Evolutionary conservation across 2,888 invertebrate genomes (phyloP), one percentile per base, ranked within the genome.

Genomic region (Harpalus rufipes): DNA sequence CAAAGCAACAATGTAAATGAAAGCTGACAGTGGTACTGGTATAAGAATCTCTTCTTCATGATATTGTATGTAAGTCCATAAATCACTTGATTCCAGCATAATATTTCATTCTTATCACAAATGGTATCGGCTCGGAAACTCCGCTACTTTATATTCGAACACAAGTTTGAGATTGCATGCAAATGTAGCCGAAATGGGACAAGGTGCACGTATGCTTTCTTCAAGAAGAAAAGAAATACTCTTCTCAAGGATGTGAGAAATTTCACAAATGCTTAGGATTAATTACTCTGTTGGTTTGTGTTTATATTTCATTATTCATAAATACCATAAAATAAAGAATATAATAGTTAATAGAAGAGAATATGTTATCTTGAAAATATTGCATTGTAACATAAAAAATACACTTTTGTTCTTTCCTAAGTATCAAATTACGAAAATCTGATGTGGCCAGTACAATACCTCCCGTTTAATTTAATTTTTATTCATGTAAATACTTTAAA

Each of bases 61-160:
- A 68, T 68, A 41, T 68, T 41, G 32, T 68, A 7, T 63, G 68
- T 41, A 68, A 68, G 68, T 68, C 68, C 68, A 68, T 68, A 68
- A 68, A 68, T 68, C 68, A 68, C 68, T 68, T 5, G 68, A 68
- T 68, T 68, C 16, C 41, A 68, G 68, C 39, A 68, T 68, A 68
- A 68, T 68, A 68, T 68, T 68, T 68, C 68, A 74, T 41, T 74
- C 41, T 44, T 74, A 74, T 74, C 44, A 74, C 72, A 74, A 74
- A 74, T 74, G 18, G 21, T 44, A 74, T 68, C 68, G 39, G 68
- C 68, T 32, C 14, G 21, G 25, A 32, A 65, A 65, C 65, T 65
- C 65, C 21, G 65, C 65, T 65, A 32, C 65, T 65, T 65, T 65
- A 32, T 68, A 68, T 68, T 68, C 68, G 68, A 68, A 68, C 68